Percentiles rank a stretch among this genome's conserved stretches.
phyloP scores from a whole-genome alignment of 2,888 invertebrate species.

The Netelia inedita region DNA sequence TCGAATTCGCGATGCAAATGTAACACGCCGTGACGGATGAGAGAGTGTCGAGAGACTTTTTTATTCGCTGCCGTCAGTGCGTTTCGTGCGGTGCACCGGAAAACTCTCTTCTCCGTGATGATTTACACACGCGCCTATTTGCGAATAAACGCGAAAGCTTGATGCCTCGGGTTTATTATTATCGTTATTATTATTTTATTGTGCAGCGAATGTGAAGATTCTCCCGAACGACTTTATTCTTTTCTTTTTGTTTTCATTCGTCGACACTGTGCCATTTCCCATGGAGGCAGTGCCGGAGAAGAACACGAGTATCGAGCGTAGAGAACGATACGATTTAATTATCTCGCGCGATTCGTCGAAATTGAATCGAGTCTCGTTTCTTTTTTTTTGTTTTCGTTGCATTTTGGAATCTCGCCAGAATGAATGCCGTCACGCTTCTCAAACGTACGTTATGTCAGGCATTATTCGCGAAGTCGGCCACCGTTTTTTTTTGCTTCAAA shows the following conservation, averaged over 20 bases:
- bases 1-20: conserved; percentile 55
- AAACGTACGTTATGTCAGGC: not conserved
- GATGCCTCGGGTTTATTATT: conserved; percentile 6
- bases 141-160: conserved; percentile 3
- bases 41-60: conserved; percentile 20
- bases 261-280: not conserved
- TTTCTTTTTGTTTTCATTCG: too few relatives aligned
- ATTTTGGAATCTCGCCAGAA: conserved; percentile 45
- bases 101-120: not conserved
- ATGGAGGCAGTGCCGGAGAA: not conserved
- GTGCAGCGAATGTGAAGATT: not conserved
- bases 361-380: not conserved
- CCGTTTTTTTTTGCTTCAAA: too few relatives aligned
- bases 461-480: too few relatives aligned
- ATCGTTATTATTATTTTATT: conserved; percentile 49
- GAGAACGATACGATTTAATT: too few relatives aligned
- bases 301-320: too few relatives aligned
- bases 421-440: conserved; percentile 9
- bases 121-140: not conserved
- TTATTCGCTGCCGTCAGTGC: not conserved
- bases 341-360: not conserved
- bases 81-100: not conserved
- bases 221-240: too few relatives aligned
- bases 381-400: not conserved
- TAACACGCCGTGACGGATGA: conserved; percentile 42